Percentiles rank a stretch among this genome's conserved stretches.
Evolutionary conservation across 2,888 invertebrate genomes (phyloP).

Genomic region (Hyppa rectilinea): DNA sequence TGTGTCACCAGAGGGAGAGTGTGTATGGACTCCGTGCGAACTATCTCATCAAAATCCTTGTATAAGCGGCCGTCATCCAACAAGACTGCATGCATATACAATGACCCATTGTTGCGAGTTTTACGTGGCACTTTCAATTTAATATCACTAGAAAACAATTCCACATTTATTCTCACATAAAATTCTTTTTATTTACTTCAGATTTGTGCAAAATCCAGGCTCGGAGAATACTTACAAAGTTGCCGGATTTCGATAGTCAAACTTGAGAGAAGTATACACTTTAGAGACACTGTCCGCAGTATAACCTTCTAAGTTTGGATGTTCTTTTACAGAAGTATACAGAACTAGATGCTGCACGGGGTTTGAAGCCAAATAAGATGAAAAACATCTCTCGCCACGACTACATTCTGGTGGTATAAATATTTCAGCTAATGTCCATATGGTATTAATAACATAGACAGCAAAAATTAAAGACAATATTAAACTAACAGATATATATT

Average conservation of each 20-base stretch:
- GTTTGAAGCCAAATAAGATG: slow-evolving; percentile 92
- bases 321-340: slow-evolving; percentile 92
- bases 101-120: slow-evolving; percentile 95
- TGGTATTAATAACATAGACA: slow-evolving; percentile 93
- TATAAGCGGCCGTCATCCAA: slow-evolving; percentile 88
- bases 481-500: slow-evolving; percentile 91
- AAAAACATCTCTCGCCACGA: slow-evolving; percentile 92
- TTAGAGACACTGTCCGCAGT: slow-evolving; percentile 85
- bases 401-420: slow-evolving; percentile 93
- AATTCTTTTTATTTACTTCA: neutral
- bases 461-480: slow-evolving; percentile 92
- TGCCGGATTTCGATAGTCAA: slow-evolving; percentile 91
- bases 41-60: slow-evolving; percentile 90
- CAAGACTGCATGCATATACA: slow-evolving; percentile 94
- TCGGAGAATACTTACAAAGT: slow-evolving; percentile 77
- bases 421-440: slow-evolving; percentile 94
- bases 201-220: neutral
- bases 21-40: slow-evolving; percentile 91
- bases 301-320: slow-evolving; percentile 89
- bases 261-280: slow-evolving; percentile 91
- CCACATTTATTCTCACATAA: neutral
- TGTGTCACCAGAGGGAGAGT: slow-evolving; percentile 93
- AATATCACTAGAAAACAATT: slow-evolving; percentile 89
- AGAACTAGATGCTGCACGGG: slow-evolving; percentile 93
- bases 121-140: slow-evolving; percentile 93